Conservation (phyloP, 1,140 invertebrate species). For the Bombus turneri region DNA sequence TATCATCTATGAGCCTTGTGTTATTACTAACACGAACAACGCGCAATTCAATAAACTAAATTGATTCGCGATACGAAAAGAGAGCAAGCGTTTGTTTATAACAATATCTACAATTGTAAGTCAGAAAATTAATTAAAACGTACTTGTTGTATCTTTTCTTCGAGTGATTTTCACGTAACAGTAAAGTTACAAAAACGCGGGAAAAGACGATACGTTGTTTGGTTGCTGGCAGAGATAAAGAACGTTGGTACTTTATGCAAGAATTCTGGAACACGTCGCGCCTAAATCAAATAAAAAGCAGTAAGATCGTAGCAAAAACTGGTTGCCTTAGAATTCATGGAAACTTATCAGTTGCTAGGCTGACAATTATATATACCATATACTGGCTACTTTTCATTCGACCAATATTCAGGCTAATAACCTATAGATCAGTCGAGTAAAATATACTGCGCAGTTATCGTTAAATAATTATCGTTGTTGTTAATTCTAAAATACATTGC, state of each 20-base stretch:
- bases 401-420: background rate
- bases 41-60: no score
- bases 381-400: constrained; percentile 25
- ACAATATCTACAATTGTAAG: no score
- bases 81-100: no score
- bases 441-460: no score
- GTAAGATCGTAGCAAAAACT: constrained; percentile 28
- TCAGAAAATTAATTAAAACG: no score
- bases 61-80: no score
- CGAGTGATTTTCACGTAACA: no score
- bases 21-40: no score
- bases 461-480: background rate
- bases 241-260: background rate
- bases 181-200: background rate
- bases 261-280: background rate
- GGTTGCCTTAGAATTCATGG: constrained; percentile 27
- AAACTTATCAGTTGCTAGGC: constrained; percentile 30
- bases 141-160: no score
- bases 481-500: background rate
- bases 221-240: background rate
- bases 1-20: no score
- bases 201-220: background rate
- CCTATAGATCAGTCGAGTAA: background rate
- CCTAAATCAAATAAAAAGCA: background rate
- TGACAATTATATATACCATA: background rate